Conservation (phyloP, 2,113 vertebrate species). For the Elaphurus davidianus region DNA sequence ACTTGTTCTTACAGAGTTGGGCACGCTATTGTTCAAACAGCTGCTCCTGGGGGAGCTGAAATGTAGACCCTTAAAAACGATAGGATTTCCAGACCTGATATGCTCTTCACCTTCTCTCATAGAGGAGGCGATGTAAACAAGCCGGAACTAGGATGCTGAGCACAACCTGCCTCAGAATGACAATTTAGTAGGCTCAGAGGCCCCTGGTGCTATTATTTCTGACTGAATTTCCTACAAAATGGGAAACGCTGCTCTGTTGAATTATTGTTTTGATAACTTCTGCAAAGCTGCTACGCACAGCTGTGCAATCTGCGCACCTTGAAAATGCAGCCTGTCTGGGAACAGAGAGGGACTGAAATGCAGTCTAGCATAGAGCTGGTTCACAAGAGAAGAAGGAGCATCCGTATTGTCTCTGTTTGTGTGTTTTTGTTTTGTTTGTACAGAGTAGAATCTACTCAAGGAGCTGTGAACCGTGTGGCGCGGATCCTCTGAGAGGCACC, state of each 20-base stretch:
- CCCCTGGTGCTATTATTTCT: neutral
- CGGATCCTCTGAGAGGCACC: neutral
- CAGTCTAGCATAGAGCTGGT: neutral
- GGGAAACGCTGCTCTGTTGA: neutral
- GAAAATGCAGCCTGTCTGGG: neutral
- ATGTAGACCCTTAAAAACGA: neutral
- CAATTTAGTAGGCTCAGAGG: neutral
- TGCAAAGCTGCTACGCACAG: neutral
- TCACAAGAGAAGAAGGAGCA: neutral
- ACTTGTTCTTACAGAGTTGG: neutral
- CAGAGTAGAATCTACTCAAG: neutral
- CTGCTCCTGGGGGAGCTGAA: neutral
- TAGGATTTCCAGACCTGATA: neutral
- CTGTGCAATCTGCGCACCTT: neutral
- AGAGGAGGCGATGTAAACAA: neutral
- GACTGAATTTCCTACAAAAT: neutral
- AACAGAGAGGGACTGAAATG: neutral
- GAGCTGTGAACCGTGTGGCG: neutral
- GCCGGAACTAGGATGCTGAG: neutral
- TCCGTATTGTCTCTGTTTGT: neutral
- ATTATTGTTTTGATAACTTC: neutral
- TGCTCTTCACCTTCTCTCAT: neutral
- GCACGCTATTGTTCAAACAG: neutral
- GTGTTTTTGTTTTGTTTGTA: neutral
- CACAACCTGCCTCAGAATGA: neutral